Evolutionary conservation across 1,140 invertebrate species (phyloP).

Genomic region (Anastatus disparis): DNA sequence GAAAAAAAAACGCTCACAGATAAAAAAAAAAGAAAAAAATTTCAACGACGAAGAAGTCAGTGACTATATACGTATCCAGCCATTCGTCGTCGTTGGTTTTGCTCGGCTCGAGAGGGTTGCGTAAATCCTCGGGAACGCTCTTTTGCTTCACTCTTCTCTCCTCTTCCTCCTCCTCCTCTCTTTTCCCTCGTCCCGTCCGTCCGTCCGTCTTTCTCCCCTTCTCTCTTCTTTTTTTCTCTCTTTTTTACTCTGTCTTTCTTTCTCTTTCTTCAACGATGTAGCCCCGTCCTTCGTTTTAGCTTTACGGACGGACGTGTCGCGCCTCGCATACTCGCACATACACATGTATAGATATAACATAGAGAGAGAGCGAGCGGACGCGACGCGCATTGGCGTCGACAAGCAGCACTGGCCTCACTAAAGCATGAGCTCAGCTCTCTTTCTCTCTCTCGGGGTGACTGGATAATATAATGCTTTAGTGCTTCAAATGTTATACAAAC

Average conservation of each 20-base stretch:
- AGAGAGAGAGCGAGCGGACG: neutral
- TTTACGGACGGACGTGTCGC: conserved; percentile 40
- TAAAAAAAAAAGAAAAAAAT: too few relatives aligned
- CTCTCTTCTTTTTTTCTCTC: too few relatives aligned
- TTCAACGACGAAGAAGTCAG: too few relatives aligned
- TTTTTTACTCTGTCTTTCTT: too few relatives aligned
- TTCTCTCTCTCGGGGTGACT: conserved; percentile 3
- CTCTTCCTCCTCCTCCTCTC: conserved; percentile 25
- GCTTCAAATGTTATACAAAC: too few relatives aligned
- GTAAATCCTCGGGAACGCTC: conserved; percentile 53
- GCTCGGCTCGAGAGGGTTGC: conserved; percentile 54
- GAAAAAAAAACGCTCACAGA: too few relatives aligned
- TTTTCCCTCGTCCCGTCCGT: neutral
- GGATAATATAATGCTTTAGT: too few relatives aligned
- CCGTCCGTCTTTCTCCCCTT: neutral
- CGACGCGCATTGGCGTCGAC: conserved; percentile 36
- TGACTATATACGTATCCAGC: too few relatives aligned
- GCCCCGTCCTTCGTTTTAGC: conserved; percentile 33
- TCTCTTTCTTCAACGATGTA: neutral
- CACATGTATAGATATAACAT: too few relatives aligned
- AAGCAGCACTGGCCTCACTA: too few relatives aligned
- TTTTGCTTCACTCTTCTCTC: conserved; percentile 36
- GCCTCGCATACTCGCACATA: neutral
- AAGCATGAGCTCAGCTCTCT: conserved; percentile 11
- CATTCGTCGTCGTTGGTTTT: too few relatives aligned